These are phyloP conservation scores for Herpailurus yagouaroundi DNA, from an alignment of 2,113 vertebrate species.

Conservation along the genomic window DNA sequence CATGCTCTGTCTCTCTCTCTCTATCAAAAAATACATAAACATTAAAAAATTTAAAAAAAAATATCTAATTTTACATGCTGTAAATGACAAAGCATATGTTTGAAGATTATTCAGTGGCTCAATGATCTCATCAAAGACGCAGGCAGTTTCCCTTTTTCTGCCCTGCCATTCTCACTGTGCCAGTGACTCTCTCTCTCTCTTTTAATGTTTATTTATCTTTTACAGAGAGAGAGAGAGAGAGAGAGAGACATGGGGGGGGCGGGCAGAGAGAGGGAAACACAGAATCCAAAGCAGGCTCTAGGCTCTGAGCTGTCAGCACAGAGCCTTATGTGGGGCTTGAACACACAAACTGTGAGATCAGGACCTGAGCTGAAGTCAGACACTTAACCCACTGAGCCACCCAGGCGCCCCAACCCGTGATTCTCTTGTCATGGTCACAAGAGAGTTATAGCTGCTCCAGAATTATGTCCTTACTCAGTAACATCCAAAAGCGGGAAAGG, in stretches of 20 bases:
- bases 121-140: background rate
- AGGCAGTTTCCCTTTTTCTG: background rate
- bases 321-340: no score
- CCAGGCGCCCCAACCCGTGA: background rate
- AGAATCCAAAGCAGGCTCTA: no score
- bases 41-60: background rate
- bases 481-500: background rate
- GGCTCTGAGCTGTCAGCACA: no score
- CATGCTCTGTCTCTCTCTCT: no score
- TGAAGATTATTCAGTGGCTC: background rate
- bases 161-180: background rate
- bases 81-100: background rate
- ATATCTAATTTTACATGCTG: background rate
- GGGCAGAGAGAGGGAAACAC: no score
- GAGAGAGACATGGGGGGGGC: no score
- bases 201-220: no score
- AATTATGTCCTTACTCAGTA: background rate
- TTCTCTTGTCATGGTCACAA: background rate
- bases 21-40: background rate
- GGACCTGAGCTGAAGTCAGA: no score
- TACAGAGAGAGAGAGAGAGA: no score
- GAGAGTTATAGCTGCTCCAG: background rate
- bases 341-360: no score
- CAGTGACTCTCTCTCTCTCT: background rate
- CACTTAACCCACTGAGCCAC: no score